Percentiles rank a stretch among this genome's conserved stretches.
Evolutionary conservation across 2,888 invertebrate genomes (phyloP).

Genomic region (Sialis lutaria): DNA sequence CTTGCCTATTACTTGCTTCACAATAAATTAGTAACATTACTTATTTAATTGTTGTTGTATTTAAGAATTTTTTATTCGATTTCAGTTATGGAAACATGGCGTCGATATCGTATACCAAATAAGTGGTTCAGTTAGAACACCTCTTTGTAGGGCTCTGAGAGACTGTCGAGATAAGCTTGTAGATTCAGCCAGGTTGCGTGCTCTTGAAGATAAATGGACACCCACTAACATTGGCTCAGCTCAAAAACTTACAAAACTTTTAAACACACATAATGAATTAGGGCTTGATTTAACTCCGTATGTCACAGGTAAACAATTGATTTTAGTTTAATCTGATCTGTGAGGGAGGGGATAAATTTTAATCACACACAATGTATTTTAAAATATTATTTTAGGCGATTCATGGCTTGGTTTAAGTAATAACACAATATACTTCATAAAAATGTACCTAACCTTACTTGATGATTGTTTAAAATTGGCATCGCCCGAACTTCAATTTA

Average conservation of each 20-base stretch:
- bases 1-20: too few species aligned
- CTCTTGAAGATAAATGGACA: constrained; percentile 72
- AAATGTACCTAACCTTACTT: constrained; percentile 52
- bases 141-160: constrained; percentile 55
- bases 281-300: constrained; percentile 50
- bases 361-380: neutral
- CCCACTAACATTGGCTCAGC: constrained; percentile 65
- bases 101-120: constrained; percentile 85
- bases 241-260: constrained; percentile 45
- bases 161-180: constrained; percentile 68
- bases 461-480: constrained; percentile 61
- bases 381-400: constrained; percentile 27
- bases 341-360: neutral
- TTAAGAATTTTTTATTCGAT: constrained; percentile 11
- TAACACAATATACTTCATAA: constrained; percentile 66
- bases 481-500: constrained; percentile 54
- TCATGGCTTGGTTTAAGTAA: constrained; percentile 59
- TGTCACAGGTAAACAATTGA: constrained; percentile 29
- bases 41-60: too few species aligned
- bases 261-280: constrained; percentile 50
- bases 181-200: constrained; percentile 61
- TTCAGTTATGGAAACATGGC: constrained; percentile 43
- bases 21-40: too few species aligned
- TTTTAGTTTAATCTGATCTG: too few species aligned
- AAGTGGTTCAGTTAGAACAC: constrained; percentile 65